phyloP scores from a whole-genome alignment of 53 echinoderm and acorn worm genomes.

The Actinopyga echinites region DNA sequence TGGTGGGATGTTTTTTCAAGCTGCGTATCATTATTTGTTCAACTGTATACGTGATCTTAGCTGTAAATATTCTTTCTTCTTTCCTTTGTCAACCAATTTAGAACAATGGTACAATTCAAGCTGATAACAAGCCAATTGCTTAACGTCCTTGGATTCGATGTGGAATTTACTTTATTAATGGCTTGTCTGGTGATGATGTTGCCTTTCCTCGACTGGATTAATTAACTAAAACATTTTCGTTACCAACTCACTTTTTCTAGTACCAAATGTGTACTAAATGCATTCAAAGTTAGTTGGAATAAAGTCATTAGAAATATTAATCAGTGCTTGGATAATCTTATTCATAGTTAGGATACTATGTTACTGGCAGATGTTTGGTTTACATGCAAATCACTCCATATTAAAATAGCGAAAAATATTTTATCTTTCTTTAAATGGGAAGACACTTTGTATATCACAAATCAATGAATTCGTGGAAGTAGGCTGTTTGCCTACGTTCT shows the following conservation, averaged over 20 bases:
- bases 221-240: not conserved
- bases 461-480: no score
- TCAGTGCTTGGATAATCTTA: not conserved
- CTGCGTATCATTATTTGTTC: not conserved
- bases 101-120: slow-evolving; percentile 2
- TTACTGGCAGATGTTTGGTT: not conserved
- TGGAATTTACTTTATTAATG: slow-evolving; percentile 9
- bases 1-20: no score
- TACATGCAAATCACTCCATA: not conserved
- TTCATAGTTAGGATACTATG: no score
- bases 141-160: not conserved
- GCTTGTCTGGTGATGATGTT: not conserved
- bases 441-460: no score
- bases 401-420: no score
- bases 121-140: slow-evolving; percentile 7
- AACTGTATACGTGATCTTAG: not conserved
- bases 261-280: not conserved
- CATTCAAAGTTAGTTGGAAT: not conserved
- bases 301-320: not conserved
- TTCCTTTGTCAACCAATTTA: not conserved
- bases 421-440: no score
- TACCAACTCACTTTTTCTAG: not conserved
- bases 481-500: no score
- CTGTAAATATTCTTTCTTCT: no score
- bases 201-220: not conserved